These are phyloP conservation scores for Harpagifer antarcticus DNA, from an alignment of 2,797 vertebrate species.

Conservation along the genomic window DNA sequence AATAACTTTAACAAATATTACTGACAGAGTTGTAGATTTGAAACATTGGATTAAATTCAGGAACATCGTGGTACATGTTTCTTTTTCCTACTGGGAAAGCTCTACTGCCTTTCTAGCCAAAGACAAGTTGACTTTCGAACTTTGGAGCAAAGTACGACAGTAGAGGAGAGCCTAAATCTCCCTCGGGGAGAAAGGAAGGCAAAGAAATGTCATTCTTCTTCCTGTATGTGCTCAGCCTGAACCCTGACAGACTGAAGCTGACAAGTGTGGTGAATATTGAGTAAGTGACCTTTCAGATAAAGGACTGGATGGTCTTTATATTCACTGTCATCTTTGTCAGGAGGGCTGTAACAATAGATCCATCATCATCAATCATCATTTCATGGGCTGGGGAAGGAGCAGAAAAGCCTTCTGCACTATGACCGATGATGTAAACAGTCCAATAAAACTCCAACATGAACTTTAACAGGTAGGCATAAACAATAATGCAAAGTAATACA, in stretches of 20 bases:
- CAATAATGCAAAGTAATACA: not conserved
- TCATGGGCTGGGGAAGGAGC: slow-evolving; percentile 16
- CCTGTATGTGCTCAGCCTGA: slow-evolving; percentile 30
- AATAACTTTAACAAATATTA: slow-evolving; percentile 1
- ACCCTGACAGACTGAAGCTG: slow-evolving; percentile 36
- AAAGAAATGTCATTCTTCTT: slow-evolving; percentile 65
- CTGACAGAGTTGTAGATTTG: not conserved
- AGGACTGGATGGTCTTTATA: slow-evolving; percentile 62
- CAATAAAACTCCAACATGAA: not conserved
- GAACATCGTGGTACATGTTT: not conserved
- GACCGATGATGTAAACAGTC: slow-evolving; percentile 43
- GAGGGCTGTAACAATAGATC: slow-evolving; percentile 58
- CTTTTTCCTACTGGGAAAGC: not conserved
- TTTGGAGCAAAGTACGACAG: slow-evolving; percentile 27
- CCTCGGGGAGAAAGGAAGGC: slow-evolving; percentile 28
- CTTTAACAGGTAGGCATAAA: not conserved
- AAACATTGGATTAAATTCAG: not conserved
- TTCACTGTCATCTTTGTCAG: slow-evolving; percentile 58
- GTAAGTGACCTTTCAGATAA: slow-evolving; percentile 74
- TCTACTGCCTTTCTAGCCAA: not conserved
- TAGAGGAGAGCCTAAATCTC: slow-evolving; percentile 22
- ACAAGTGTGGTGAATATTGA: slow-evolving; percentile 63
- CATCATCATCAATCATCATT: slow-evolving; percentile 73
- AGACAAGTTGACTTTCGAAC: slow-evolving; percentile 22
- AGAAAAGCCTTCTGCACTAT: slow-evolving; percentile 16